phyloP scores from a whole-genome alignment of 2,888 invertebrate species.

The Phasia obesa region DNA sequence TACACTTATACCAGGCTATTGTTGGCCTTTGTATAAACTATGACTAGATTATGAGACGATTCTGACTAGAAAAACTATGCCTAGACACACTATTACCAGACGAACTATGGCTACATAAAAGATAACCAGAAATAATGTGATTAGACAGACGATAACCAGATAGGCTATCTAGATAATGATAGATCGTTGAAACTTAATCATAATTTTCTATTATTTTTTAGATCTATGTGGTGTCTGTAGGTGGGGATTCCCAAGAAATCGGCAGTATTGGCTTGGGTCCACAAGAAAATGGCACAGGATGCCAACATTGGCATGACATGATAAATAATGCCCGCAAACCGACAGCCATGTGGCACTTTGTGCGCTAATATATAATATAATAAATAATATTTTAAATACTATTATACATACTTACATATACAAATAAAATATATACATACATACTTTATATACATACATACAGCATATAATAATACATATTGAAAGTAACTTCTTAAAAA shows the following conservation, averaged over 20 bases:
- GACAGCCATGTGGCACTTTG: slow-evolving; percentile 94
- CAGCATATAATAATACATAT: slow-evolving; percentile 11
- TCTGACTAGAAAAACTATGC: neutral
- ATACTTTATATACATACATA: slow-evolving; percentile 36
- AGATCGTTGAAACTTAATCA: no score
- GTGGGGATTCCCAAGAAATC: slow-evolving; percentile 82
- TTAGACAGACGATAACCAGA: no score
- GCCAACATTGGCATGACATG: slow-evolving; percentile 95
- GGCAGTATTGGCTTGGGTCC: slow-evolving; percentile 82
- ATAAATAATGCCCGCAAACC: slow-evolving; percentile 93
- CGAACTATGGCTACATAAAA: no score
- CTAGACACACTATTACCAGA: no score
- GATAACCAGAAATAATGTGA: no score
- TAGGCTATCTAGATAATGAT: no score
- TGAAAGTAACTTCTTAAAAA: slow-evolving; percentile 1
- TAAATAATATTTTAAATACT: slow-evolving; percentile 12
- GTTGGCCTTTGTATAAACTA: no score
- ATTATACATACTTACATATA: slow-evolving; percentile 36
- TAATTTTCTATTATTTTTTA: slow-evolving; percentile 59
- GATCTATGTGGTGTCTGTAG: slow-evolving; percentile 82
- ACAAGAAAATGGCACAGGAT: slow-evolving; percentile 83
- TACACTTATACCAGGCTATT: no score
- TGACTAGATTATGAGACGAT: no score
- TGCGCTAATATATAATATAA: slow-evolving; percentile 84
- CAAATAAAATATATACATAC: slow-evolving; percentile 7